phyloP scores from a whole-genome alignment of 1,140 invertebrate genomes.

The Scaptomyza hsui region DNA sequence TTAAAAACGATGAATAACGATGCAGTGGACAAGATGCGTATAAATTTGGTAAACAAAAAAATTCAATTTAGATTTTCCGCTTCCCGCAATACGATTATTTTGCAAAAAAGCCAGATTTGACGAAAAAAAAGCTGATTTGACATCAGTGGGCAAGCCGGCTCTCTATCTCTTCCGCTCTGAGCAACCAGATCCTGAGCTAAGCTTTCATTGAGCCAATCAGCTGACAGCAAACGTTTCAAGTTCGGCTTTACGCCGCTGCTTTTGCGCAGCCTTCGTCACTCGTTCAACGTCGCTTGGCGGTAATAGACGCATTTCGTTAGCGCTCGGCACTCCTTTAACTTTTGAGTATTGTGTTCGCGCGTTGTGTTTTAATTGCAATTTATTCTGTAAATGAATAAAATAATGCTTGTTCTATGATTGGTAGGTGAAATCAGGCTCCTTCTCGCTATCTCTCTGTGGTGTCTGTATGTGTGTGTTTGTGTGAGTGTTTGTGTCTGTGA shows the following conservation, averaged over 20 bases:
- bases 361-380: constrained; percentile 3
- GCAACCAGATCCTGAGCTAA: constrained; percentile 6
- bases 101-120: too few relatives aligned
- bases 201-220: constrained; percentile 26
- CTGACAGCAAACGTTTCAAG: constrained; percentile 3
- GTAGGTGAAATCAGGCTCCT: constrained; percentile 37
- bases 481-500: constrained; percentile 22
- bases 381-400: constrained; percentile 1
- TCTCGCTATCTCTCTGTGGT: background rate
- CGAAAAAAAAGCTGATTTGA: too few relatives aligned
- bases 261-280: constrained; percentile 41
- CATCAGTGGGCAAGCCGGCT: too few relatives aligned
- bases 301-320: constrained; percentile 39
- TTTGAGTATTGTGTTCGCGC: background rate
- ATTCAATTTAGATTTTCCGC: too few relatives aligned
- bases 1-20: too few relatives aligned
- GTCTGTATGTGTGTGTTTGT: background rate
- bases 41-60: too few relatives aligned
- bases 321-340: background rate
- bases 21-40: too few relatives aligned
- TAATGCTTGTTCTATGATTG: constrained; percentile 45
- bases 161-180: background rate
- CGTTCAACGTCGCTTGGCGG: constrained; percentile 40
- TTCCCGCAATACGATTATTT: too few relatives aligned
- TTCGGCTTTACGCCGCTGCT: constrained; percentile 10